phyloP scores from a whole-genome alignment of 2,888 invertebrate genomes.

The Abrostola tripartita region DNA sequence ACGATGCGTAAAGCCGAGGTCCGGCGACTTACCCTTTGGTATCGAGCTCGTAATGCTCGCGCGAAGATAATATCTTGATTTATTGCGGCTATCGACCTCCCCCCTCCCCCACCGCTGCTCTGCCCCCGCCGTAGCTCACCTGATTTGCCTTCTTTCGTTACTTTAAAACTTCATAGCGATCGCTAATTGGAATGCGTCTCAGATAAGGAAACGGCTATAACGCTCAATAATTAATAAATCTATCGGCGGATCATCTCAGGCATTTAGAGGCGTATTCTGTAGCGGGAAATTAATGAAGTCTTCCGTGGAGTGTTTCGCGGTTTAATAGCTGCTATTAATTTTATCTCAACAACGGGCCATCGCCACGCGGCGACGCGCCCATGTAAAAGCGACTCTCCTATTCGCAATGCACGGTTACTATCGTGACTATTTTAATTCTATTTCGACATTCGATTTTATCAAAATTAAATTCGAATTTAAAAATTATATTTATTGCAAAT shows the following conservation, averaged over 20 bases:
- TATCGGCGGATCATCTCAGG: constrained; percentile 78
- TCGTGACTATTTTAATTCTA: constrained; percentile 48
- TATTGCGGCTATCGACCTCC: constrained; percentile 81
- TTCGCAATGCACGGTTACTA: constrained; percentile 61
- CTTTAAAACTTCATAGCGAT: constrained; percentile 44
- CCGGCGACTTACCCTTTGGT: constrained; percentile 77
- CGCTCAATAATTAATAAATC: constrained; percentile 83
- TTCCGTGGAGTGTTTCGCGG: constrained; percentile 83
- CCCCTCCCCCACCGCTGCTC: constrained; percentile 45
- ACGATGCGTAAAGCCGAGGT: constrained; percentile 57
- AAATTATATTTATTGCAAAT: constrained; percentile 35
- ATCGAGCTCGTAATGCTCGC: constrained; percentile 79
- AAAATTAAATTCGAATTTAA: constrained; percentile 38
- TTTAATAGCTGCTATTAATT: constrained; percentile 86
- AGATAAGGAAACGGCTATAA: constrained; percentile 67
- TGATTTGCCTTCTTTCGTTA: constrained; percentile 55
- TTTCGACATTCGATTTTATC: constrained; percentile 33
- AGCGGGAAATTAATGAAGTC: constrained; percentile 86
- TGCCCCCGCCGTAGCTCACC: constrained; percentile 61
- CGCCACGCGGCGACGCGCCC: constrained; percentile 54
- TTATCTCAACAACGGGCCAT: constrained; percentile 82
- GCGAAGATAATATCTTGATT: constrained; percentile 86
- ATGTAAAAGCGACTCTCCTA: constrained; percentile 57
- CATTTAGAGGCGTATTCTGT: constrained; percentile 81
- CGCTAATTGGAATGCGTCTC: constrained; percentile 52